Evolutionary conservation across 2,113 vertebrate genomes (phyloP).

Genomic region (Mustelus asterias): DNA sequence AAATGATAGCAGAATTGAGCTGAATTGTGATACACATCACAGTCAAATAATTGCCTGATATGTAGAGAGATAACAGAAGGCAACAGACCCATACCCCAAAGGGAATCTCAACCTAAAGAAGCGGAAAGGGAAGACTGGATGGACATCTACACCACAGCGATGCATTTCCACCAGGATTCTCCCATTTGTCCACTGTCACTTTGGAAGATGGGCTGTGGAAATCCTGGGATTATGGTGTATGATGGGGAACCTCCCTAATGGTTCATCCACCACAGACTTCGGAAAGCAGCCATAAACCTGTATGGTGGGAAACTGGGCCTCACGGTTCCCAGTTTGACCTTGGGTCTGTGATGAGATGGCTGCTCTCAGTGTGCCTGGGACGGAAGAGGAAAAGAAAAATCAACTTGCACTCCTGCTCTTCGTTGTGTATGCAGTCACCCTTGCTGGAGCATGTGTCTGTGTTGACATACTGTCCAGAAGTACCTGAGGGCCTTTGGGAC

Average conservation of each 20-base stretch:
- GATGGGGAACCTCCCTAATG: neutral
- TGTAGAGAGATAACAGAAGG: neutral
- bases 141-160: neutral
- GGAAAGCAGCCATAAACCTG: neutral
- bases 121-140: neutral
- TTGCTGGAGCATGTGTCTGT: neutral
- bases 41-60: neutral
- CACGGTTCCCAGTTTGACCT: neutral
- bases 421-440: neutral
- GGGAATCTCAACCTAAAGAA: neutral
- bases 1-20: neutral
- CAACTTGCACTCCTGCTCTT: neutral
- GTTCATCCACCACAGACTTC: neutral
- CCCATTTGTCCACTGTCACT: neutral
- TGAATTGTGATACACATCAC: neutral
- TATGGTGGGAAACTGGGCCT: neutral
- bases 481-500: no score
- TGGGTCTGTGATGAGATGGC: neutral
- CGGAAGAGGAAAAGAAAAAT: neutral
- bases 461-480: no score
- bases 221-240: neutral
- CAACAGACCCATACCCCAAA: neutral
- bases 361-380: neutral
- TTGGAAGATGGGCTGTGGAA: neutral
- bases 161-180: neutral